Base-by-base conservation (phyloP, 1,140 invertebrate species). In the Bombus impatiens region DNA sequence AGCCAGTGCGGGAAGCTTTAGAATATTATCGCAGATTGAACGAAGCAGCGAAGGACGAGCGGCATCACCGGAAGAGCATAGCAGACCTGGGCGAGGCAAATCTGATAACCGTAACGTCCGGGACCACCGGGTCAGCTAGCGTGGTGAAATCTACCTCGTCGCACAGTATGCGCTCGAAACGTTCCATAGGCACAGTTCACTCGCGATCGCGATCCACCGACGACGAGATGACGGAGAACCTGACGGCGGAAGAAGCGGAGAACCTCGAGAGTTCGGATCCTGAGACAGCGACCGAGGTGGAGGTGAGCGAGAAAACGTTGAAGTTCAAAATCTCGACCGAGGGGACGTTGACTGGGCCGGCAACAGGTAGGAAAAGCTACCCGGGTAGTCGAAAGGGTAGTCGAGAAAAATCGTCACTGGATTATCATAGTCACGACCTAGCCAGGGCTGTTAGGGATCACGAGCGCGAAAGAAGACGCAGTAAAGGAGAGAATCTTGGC, bases 271-370 rank as follows among this genome's bases (percentile, higher is more conserved):
- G 96, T 87, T 97, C 96, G 2, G 97, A 97, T 86, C 96, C 96
- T 1, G 97, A 97, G 90, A 97, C 97, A 4, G 97, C 96, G 15
- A 97, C 97, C 28, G 97, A 98, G 93, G 97, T 97, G 3, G 97
- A 97, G 89, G 96, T 97, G 76, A 97, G 97, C 76, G 97, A 98
- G 90, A 97, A 97, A 91, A 96, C 97, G 3, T 95, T 97, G 1
- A 97, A 97, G 90, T 97, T 97, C 88, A 97, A 97, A 91, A 97
- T 97, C 83, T 97, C 97, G 22, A 97, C 97, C 1, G 97, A 97
- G 91, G 96, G 96, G 78, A 94, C 93, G 15, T 75, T 94, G 18
- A 91, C 93, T 80, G 70, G 87, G 47, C 22, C 90, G 47, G 86
- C 78, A 13, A 91, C 93, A 28, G 96, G 96, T 3, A 91, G 96